These are phyloP conservation scores for Xanthostigma xanthostigma DNA, from an alignment of 2,888 invertebrate species.

Conservation along the genomic window DNA sequence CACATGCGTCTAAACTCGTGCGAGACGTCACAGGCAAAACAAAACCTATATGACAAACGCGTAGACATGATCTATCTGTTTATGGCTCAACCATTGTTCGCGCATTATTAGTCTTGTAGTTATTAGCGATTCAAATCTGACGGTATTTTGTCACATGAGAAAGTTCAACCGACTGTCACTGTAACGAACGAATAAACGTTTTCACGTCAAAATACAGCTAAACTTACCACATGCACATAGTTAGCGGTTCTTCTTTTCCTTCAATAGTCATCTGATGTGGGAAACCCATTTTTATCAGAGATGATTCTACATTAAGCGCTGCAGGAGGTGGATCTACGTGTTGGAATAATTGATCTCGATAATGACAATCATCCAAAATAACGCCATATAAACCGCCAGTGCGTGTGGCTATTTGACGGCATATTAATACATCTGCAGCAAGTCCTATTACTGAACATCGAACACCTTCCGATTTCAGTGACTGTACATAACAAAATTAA, in stretches of 20 bases:
- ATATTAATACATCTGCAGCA: conserved; percentile 88
- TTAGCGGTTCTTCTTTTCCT: conserved; percentile 46
- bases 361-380: conserved; percentile 71
- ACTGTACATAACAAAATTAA: conserved; percentile 26
- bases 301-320: conserved; percentile 54
- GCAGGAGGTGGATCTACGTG: conserved; percentile 59
- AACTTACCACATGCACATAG: conserved; percentile 83
- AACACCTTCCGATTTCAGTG: conserved; percentile 64
- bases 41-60: too few relatives aligned
- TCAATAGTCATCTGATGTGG: conserved; percentile 58
- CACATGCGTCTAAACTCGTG: too few relatives aligned
- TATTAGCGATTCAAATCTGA: too few relatives aligned
- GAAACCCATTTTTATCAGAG: conserved; percentile 91
- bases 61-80: too few relatives aligned
- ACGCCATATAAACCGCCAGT: conserved; percentile 82
- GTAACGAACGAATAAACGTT: too few relatives aligned
- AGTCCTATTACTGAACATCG: conserved; percentile 90
- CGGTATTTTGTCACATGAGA: too few relatives aligned
- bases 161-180: too few relatives aligned
- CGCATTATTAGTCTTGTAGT: too few relatives aligned
- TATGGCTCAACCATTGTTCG: too few relatives aligned
- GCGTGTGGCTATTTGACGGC: conserved; percentile 67
- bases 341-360: conserved; percentile 44
- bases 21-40: too few relatives aligned
- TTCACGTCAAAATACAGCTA: neutral